Evolutionary conservation across 2,888 invertebrate species (phyloP), one percentile per base, ranked within the genome.

Genomic region (Dexiosoma caninum): DNA sequence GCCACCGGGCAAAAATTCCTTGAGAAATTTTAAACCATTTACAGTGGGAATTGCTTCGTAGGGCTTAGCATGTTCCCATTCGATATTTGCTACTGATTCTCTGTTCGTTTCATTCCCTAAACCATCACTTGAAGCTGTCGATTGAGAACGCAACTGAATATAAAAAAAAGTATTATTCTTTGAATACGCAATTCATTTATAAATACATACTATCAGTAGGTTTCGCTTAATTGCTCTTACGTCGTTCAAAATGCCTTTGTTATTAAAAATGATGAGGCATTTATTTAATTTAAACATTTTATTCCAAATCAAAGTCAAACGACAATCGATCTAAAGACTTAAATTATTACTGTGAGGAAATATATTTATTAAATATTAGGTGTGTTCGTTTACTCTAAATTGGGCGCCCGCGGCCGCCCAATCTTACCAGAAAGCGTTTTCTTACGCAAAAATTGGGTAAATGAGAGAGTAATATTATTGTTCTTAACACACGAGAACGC

Each of bases 211-310:
- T n/a, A 10, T 16, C 0, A 5, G 1, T 10, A 4, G 21, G 1
- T 32, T 10, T 42, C 51, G 42, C 14, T 37, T 23, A 23, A 57
- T 16, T 44, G 46, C 5, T 23, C 6, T 49, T 9, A 35, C 0
- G 2, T 19, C 19, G 23, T 40, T 70, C 37, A 49, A 46, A 57
- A 30, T 23, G 7, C 27, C 44, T 5, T 16, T 23, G 8, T 40
- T 75, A 37, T 77, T 62, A 3, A 32, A 27, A 40, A 21, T 30
- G 14, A 53, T 8, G 4, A 7, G 8, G 14, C 12, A 44, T 10
- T 69, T 62, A 30, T 44, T 62, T 30, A 77, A 55, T 62, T 62
- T 70, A 2, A 77, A 62, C 76, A 77, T 77, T 70, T 62, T 32
- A 0, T 10, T 27, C 2, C 5, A 8, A 16, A 9, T n/a, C 10